Evolutionary conservation across 2,888 invertebrate genomes (phyloP).

Genomic region (Ceramica pisi): DNA sequence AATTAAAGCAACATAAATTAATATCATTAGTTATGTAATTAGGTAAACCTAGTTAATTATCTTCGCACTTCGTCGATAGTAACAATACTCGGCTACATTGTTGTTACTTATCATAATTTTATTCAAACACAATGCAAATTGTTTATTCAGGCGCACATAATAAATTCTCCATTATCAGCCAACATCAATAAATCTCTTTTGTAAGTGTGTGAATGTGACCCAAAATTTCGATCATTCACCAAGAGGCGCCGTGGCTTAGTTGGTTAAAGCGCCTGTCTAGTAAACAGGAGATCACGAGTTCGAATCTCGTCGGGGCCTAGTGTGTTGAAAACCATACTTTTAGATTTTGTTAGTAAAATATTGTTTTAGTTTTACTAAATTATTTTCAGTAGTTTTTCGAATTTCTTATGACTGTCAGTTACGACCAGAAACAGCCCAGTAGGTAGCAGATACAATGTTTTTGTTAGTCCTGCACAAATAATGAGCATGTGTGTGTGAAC

Average conservation of each 20-base stretch:
- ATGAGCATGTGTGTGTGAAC: not conserved
- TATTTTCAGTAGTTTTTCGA: fast-evolving
- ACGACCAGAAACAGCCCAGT: not conserved
- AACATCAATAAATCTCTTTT: slow-evolving; percentile 26
- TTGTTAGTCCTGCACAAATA: slow-evolving; percentile 12
- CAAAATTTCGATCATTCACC: slow-evolving; percentile 63
- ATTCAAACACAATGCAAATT: slow-evolving; percentile 32
- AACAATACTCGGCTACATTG: slow-evolving; percentile 9
- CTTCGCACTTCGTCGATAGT: slow-evolving; percentile 21
- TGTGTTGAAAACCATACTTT: slow-evolving; percentile 9
- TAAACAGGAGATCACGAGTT: slow-evolving; percentile 95
- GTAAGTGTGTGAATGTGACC: slow-evolving; percentile 2
- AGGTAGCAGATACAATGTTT: not conserved
- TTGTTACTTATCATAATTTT: slow-evolving; percentile 43
- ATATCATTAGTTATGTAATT: slow-evolving; percentile 13
- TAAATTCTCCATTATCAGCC: slow-evolving; percentile 34
- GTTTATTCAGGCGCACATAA: slow-evolving; percentile 27
- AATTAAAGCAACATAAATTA: slow-evolving; percentile 5
- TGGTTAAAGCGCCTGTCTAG: slow-evolving; percentile 94
- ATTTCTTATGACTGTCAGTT: not conserved
- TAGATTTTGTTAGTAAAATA: not conserved
- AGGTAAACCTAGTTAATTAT: slow-evolving; percentile 23
- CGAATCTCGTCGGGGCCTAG: slow-evolving; percentile 94
- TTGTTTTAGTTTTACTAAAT: not conserved
- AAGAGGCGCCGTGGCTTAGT: slow-evolving; percentile 93